phyloP scores from a whole-genome alignment of 1,140 invertebrate species.

The Halyomorpha halys region DNA sequence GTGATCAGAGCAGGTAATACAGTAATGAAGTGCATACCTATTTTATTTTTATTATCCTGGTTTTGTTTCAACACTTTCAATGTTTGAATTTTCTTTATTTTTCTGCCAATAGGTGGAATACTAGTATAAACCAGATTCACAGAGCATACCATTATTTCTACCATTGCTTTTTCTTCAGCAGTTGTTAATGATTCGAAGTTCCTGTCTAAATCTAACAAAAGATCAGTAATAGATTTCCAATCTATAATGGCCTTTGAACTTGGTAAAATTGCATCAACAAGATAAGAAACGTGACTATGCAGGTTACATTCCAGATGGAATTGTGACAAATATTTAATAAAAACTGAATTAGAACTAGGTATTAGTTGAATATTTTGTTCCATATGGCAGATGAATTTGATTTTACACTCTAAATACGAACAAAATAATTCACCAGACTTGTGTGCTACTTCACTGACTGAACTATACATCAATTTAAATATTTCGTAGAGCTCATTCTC shows the following conservation, averaged over 20 bases:
- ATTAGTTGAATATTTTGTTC: background rate
- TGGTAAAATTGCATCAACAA: background rate
- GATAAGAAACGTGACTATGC: background rate
- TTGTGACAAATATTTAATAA: background rate
- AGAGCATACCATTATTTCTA: slow-evolving; percentile 4
- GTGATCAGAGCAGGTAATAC: background rate
- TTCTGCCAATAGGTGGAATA: background rate
- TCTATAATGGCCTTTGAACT: background rate
- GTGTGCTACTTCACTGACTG: background rate
- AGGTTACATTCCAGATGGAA: background rate
- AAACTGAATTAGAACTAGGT: background rate
- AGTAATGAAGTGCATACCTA: background rate
- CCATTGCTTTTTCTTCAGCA: background rate
- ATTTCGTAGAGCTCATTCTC: background rate
- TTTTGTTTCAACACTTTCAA: background rate
- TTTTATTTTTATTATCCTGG: background rate
- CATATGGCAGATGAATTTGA: background rate
- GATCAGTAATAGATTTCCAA: background rate
- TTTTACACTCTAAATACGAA: background rate
- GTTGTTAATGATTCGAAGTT: background rate
- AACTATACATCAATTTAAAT: background rate
- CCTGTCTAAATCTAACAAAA: background rate
- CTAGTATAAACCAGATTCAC: background rate
- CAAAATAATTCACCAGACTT: background rate
- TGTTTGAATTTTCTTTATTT: background rate